Conservation (phyloP, 2,113 vertebrate species). For the Carassius auratus region DNA sequence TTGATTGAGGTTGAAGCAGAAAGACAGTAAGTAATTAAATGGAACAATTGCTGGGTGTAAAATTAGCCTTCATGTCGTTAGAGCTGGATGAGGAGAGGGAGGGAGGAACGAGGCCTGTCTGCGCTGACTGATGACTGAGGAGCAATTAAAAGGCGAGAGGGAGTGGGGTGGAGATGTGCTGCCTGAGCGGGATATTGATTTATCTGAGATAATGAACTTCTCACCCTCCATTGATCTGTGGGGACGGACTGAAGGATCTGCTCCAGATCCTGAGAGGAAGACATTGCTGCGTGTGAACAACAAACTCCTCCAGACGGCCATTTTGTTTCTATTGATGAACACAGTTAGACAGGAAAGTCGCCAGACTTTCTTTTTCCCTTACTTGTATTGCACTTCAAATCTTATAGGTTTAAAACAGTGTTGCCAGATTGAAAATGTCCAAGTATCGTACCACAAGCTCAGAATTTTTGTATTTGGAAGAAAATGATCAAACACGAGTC, state of each 20-base stretch:
- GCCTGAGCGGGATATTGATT: slow-evolving; percentile 53
- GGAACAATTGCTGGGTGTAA: slow-evolving; percentile 78
- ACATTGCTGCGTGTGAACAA: slow-evolving; percentile 7
- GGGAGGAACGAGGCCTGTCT: slow-evolving; percentile 63
- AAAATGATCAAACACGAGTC: too few relatives aligned
- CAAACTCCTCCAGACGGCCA: slow-evolving; percentile 14
- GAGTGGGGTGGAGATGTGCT: slow-evolving; percentile 33
- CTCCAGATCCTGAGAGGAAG: slow-evolving; percentile 28
- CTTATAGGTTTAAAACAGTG: neutral
- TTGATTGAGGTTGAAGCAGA: slow-evolving; percentile 71
- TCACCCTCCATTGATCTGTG: slow-evolving; percentile 56
- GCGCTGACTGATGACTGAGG: slow-evolving; percentile 68
- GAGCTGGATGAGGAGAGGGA: slow-evolving; percentile 68
- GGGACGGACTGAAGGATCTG: slow-evolving; percentile 27
- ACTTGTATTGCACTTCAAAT: neutral
- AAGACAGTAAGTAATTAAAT: slow-evolving; percentile 79
- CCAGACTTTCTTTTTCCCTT: neutral
- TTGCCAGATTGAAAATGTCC: too few relatives aligned
- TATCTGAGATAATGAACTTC: slow-evolving; percentile 65
- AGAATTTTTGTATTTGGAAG: too few relatives aligned
- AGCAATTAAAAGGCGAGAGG: slow-evolving; percentile 58
- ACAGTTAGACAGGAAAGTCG: neutral
- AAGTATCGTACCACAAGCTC: too few relatives aligned
- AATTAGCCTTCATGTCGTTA: slow-evolving; percentile 80
- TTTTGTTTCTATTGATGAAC: slow-evolving; percentile 32